phyloP scores from a whole-genome alignment of 1,140 invertebrate species.

The Pachyrhynchus sulphureomaculatus region DNA sequence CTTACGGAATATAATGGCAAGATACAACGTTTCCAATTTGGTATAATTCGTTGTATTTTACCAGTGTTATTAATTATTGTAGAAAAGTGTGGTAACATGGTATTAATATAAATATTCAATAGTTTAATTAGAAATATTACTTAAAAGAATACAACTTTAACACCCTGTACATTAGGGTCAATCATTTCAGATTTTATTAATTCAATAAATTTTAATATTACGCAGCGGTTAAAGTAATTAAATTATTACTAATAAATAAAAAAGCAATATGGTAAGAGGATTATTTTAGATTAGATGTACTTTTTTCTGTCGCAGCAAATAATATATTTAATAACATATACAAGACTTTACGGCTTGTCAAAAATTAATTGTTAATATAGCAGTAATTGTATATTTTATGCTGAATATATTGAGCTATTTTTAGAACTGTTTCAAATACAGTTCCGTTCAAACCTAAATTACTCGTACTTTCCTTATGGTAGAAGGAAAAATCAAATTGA shows the following conservation, averaged over 20 bases:
- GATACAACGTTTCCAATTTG: too few relatives aligned
- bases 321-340: constrained; percentile 14
- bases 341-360: constrained; percentile 3
- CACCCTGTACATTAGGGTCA: neutral
- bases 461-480: too few relatives aligned
- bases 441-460: too few relatives aligned
- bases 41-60: too few relatives aligned
- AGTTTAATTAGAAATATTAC: too few relatives aligned
- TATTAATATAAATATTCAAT: too few relatives aligned
- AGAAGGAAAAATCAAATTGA: too few relatives aligned
- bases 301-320: neutral
- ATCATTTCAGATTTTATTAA: neutral
- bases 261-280: neutral
- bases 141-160: too few relatives aligned
- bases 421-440: neutral
- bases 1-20: too few relatives aligned
- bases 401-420: neutral
- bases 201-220: neutral
- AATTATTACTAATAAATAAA: neutral
- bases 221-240: neutral
- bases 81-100: too few relatives aligned
- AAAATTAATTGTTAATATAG: neutral
- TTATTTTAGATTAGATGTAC: neutral
- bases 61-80: too few relatives aligned
- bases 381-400: neutral